Percentiles rank a stretch among this genome's conserved stretches.
phyloP scores from a whole-genome alignment of 2,797 vertebrate genomes.

The Pseudocheirus occidentalis region DNA sequence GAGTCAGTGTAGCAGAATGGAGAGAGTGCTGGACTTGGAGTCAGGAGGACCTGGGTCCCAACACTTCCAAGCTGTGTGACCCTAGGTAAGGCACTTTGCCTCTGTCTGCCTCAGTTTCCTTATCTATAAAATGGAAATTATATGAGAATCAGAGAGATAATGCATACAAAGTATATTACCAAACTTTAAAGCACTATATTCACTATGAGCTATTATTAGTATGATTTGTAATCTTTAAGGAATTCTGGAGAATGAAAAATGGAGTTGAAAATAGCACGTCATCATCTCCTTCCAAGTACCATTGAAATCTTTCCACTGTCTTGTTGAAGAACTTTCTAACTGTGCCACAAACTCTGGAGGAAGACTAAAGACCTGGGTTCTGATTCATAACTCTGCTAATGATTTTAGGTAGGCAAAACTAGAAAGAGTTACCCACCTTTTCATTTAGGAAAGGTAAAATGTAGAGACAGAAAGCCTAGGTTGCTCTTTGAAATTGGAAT shows the following conservation, averaged over 20 bases:
- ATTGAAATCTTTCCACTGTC: neutral
- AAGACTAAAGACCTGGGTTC: neutral
- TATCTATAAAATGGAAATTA: too few relatives aligned
- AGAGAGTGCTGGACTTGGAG: too few relatives aligned
- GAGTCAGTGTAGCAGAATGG: too few relatives aligned
- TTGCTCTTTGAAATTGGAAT: slow-evolving; percentile 2
- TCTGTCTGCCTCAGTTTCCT: too few relatives aligned
- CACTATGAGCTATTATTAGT: neutral
- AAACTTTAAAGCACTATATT: neutral
- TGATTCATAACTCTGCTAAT: neutral
- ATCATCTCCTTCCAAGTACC: neutral
- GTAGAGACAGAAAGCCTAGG: neutral
- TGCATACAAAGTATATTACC: too few relatives aligned
- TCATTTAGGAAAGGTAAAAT: neutral
- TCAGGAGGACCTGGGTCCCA: too few relatives aligned
- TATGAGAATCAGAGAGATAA: too few relatives aligned
- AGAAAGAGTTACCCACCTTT: neutral
- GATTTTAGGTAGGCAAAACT: neutral
- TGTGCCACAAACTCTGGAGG: neutral
- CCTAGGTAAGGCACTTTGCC: too few relatives aligned
- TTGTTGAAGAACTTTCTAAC: neutral
- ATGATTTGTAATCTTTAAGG: neutral
- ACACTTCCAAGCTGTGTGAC: too few relatives aligned
- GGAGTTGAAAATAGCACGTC: neutral
- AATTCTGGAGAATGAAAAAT: neutral